Conservation (phyloP, 2,888 invertebrate genomes). For the Craniophora ligustri region DNA sequence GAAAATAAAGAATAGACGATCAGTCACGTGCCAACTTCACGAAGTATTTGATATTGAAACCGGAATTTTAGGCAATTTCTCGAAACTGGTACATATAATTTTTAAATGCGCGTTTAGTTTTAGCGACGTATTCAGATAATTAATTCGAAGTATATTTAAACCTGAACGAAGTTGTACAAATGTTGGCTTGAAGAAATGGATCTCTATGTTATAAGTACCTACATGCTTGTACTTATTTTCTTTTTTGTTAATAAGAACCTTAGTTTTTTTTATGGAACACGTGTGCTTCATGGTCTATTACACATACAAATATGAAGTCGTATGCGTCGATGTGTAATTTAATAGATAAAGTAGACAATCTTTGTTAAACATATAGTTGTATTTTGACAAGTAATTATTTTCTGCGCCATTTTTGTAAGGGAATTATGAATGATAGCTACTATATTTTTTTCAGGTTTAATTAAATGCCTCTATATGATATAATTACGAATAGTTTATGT, state of each 20-base stretch:
- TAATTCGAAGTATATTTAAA: constrained; percentile 8
- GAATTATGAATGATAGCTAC: too few relatives aligned
- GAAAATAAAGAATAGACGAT: constrained; percentile 41
- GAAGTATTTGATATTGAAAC: constrained; percentile 22
- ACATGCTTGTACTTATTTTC: too few relatives aligned
- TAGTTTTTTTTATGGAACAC: constrained; percentile 1
- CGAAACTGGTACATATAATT: constrained; percentile 27
- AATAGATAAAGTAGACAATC: too few relatives aligned
- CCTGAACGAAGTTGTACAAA: too few relatives aligned
- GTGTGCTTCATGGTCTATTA: constrained; percentile 12
- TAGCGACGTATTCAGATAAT: background rate
- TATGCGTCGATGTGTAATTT: constrained; percentile 1
- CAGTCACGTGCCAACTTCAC: constrained; percentile 42
- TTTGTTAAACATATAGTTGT: too few relatives aligned
- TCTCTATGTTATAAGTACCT: too few relatives aligned
- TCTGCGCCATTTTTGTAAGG: too few relatives aligned
- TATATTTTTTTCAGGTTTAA: too few relatives aligned
- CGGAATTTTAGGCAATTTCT: constrained; percentile 26
- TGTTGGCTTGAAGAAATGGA: too few relatives aligned
- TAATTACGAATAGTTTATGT: too few relatives aligned
- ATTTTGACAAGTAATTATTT: too few relatives aligned
- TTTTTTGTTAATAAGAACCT: constrained; percentile 8
- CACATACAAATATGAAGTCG: constrained; percentile 7
- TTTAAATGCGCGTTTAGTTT: constrained; percentile 2
- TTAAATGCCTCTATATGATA: too few relatives aligned